Conservation (phyloP, 2,797 vertebrate genomes). For the Epinephelus coioides region DNA sequence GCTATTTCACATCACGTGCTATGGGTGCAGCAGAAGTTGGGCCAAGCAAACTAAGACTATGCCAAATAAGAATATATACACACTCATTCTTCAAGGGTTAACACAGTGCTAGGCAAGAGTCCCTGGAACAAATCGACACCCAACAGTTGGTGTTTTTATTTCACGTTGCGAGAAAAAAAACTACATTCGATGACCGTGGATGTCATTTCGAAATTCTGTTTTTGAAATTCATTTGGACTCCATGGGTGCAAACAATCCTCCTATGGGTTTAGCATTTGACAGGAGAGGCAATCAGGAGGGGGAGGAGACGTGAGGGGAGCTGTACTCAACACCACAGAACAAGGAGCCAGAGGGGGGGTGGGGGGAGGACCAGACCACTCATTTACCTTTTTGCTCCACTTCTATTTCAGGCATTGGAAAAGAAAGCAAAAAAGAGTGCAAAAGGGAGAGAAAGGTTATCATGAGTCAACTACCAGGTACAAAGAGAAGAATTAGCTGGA, state of each 20-base stretch:
- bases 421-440: conserved; percentile 93
- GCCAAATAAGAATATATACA: conserved; percentile 64
- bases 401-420: conserved; percentile 99
- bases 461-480: conserved; percentile 90
- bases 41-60: conserved; percentile 78
- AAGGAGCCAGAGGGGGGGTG: conserved; percentile 91
- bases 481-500: conserved; percentile 85
- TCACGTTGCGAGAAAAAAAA: conserved; percentile 50
- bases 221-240: conserved; percentile 75
- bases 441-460: conserved; percentile 99
- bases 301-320: conserved; percentile 73
- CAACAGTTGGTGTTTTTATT: conserved; percentile 70
- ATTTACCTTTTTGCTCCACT: conserved; percentile 99
- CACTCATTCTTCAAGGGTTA: conserved; percentile 65
- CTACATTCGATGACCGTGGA: conserved; percentile 61
- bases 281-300: conserved; percentile 77
- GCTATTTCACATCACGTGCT: conserved; percentile 82
- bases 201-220: conserved; percentile 72
- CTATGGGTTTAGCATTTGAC: conserved; percentile 77
- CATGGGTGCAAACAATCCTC: conserved; percentile 83
- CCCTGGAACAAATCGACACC: conserved; percentile 73
- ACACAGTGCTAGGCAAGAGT: conserved; percentile 53
- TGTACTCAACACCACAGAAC: conserved; percentile 97
- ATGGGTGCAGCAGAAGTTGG: conserved; percentile 76
- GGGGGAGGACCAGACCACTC: conserved; percentile 91